Base-by-base conservation (phyloP, 2,888 invertebrate species). In the Ernsta delagoae region DNA sequence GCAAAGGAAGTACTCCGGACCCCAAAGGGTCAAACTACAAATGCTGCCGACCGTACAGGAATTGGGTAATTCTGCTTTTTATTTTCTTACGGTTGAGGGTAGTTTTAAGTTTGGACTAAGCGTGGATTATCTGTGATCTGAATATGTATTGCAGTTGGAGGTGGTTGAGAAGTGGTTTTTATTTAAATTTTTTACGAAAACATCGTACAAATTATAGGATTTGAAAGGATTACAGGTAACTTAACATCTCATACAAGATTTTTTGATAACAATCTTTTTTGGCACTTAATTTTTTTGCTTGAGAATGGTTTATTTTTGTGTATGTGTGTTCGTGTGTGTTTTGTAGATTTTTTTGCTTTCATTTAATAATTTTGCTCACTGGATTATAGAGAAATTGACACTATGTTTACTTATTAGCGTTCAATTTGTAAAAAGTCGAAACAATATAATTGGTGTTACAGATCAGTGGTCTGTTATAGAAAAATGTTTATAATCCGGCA, bases 1-100 rank as follows among this genome's bases (percentile, higher is more conserved):
- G 12, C 92, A 91, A 70, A 89, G 95, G 74, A 95, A 95, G 78
- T 94, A 94, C 75, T 94, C 95, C n/a, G 95, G 90, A 75, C 95
- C 92, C 65, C 94, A 87, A 78, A 86, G 94, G 4, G 85, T 89
- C 65, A 93, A 93, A 72, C 79, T 90, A 53, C 93, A 91, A 79
- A 89, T 88, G 76, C 77, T 94, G 76, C 92, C 97, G 59, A 97
- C 97, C 65, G 96, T 97, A 45, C 96, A 96, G 85, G 97, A 97
- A 94, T 93, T 95, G 92, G 96, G 96, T 96, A 95, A 95, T 91
- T 94, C 79, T 70, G 70, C 73, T 91, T 94, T 79, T 70, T 43
- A 11, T 78, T 78, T 73, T 70, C 65, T 69, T 75, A 81, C 71
- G 50, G 70, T 59, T 71, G 71, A 70, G 65, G 65, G 71, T 73